A percentile compares a stretch with the other conserved stretches of the same genome.
Conservation (phyloP, 2,797 vertebrate genomes). For the Chrosomus eos region DNA sequence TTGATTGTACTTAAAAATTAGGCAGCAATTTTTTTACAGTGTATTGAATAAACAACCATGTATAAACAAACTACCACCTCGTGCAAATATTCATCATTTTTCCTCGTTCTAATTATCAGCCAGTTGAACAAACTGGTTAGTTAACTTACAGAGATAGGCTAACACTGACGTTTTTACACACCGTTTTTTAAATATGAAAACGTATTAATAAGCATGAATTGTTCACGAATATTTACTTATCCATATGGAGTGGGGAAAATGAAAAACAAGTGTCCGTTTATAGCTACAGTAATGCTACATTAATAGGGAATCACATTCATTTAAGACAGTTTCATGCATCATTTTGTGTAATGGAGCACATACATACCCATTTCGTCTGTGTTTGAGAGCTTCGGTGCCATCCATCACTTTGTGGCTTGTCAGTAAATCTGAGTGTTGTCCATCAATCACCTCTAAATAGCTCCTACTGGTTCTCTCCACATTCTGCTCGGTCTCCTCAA, state of each 20-base stretch:
- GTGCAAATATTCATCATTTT: not conserved
- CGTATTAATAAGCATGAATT: not conserved
- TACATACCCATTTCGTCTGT: conserved; percentile 87
- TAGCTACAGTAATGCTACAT: not conserved
- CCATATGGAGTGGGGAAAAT: too few species aligned
- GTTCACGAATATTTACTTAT: not conserved
- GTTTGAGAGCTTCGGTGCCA: conserved; percentile 82
- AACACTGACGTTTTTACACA: not conserved
- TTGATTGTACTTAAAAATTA: too few species aligned
- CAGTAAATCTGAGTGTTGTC: conserved; percentile 80
- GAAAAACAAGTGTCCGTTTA: not conserved
- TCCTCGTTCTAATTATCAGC: not conserved
- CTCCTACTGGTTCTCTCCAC: conserved; percentile 80
- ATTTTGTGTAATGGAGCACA: not conserved
- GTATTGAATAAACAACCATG: not conserved
- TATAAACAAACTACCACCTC: not conserved
- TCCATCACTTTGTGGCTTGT: conserved; percentile 80
- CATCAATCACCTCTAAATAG: conserved; percentile 81
- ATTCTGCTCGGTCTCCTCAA: conserved; percentile 79
- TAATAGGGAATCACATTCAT: not conserved
- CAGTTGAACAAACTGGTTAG: not conserved
- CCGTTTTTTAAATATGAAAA: not conserved
- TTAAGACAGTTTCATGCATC: not conserved
- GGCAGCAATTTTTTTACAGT: too few species aligned
- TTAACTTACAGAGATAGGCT: not conserved